Evolutionary conservation across 2,797 vertebrate genomes (phyloP).

Genomic region (Anguilla marmorata): DNA sequence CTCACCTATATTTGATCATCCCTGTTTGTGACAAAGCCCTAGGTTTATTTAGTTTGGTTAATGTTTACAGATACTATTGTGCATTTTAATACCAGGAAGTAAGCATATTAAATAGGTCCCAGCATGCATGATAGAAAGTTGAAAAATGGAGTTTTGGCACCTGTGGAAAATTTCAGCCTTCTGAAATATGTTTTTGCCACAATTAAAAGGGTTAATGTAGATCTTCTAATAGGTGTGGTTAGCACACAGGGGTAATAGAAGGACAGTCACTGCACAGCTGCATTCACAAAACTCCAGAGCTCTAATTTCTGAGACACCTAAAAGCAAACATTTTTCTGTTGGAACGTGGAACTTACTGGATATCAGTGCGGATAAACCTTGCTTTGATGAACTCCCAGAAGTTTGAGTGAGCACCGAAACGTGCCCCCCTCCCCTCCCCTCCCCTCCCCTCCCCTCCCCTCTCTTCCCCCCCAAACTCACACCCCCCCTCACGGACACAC

Average conservation of each 20-base stretch:
- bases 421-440: neutral
- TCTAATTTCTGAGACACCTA: neutral
- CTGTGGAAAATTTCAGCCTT: neutral
- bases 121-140: neutral
- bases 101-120: neutral
- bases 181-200: neutral
- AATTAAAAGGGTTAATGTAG: neutral
- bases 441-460: neutral
- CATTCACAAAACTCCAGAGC: neutral
- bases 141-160: neutral
- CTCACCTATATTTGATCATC: neutral
- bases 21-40: neutral
- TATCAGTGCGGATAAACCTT: neutral
- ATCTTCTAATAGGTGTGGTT: neutral
- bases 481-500: neutral
- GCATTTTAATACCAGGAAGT: neutral
- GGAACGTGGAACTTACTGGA: neutral
- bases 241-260: neutral
- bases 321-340: neutral
- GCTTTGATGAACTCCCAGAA: neutral
- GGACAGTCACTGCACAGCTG: neutral
- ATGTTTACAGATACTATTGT: neutral
- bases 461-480: neutral
- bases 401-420: conserved; percentile 1
- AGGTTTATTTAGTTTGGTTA: neutral